Evolutionary conservation across 1,140 invertebrate species (phyloP).

Genomic region (Papilio aristodemus): DNA sequence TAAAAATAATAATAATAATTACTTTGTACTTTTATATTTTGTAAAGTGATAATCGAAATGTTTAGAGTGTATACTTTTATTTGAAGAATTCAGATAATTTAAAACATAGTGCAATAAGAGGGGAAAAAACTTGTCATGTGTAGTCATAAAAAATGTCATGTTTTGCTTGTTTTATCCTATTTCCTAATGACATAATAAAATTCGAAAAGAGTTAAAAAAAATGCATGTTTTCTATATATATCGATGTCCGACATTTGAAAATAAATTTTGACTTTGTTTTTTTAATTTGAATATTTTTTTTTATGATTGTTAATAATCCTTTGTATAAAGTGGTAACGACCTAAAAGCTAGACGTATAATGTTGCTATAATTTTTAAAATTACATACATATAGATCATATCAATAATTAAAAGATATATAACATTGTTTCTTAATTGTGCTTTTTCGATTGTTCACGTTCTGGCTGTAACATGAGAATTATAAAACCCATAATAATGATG

Average conservation of each 20-base stretch:
- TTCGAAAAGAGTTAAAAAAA: not conserved
- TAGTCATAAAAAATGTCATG: not conserved
- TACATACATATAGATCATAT: not conserved
- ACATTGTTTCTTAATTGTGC: no score
- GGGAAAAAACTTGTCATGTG: not conserved
- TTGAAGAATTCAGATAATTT: constrained; percentile 2
- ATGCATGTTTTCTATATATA: not conserved
- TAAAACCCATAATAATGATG: not conserved
- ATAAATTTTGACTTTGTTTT: not conserved
- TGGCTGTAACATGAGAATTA: not conserved
- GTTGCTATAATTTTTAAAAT: constrained; percentile 14
- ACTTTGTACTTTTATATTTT: constrained; percentile 20
- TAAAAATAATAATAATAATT: constrained; percentile 19
- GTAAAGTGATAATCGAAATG: constrained; percentile 10
- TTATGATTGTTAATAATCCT: not conserved
- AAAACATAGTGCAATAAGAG: constrained; percentile 14
- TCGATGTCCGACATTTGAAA: not conserved
- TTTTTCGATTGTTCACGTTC: not conserved
- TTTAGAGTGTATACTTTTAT: constrained; percentile 2
- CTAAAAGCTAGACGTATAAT: not conserved
- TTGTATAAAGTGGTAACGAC: constrained; percentile 17
- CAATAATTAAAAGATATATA: no score
- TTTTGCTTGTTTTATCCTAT: not conserved
- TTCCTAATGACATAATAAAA: not conserved
- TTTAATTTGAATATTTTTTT: not conserved